Conservation (phyloP, 2,888 invertebrate genomes). For the Volucella inanis region DNA sequence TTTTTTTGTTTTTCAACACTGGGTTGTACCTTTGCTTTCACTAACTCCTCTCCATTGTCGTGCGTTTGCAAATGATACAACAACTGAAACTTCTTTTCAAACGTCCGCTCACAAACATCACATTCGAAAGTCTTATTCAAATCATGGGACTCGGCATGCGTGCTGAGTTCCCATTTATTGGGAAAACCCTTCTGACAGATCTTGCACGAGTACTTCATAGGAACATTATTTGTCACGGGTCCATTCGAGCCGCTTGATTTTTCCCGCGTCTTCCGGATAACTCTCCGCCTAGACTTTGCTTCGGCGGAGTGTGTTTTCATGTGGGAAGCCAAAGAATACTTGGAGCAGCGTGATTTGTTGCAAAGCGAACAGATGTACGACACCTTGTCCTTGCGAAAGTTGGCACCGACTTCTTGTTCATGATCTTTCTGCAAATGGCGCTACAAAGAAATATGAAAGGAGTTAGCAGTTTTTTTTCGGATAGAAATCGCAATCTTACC, state of each 20-base stretch:
- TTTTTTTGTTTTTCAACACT: conserved; percentile 13
- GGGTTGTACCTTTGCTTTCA: conserved; percentile 59
- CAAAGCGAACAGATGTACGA: conserved; percentile 72
- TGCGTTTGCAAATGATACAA: conserved; percentile 74
- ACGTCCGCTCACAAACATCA: conserved; percentile 71
- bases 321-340: conserved; percentile 70
- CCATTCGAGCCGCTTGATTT: conserved; percentile 12
- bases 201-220: conserved; percentile 65
- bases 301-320: conserved; percentile 68
- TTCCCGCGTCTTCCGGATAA: conserved; percentile 39
- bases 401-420: conserved; percentile 60
- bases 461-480: background rate
- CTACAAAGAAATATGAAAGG: conserved; percentile 24
- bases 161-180: conserved; percentile 73
- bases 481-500: conserved; percentile 43
- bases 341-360: conserved; percentile 67
- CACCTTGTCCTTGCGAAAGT: conserved; percentile 65
- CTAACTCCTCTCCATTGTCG: conserved; percentile 63
- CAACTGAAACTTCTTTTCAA: conserved; percentile 74
- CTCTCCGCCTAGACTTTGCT: conserved; percentile 33
- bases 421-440: conserved; percentile 74
- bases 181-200: conserved; percentile 74
- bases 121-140: conserved; percentile 70
- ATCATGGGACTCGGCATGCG: conserved; percentile 67
- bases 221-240: background rate